Conservation (phyloP, 2,797 vertebrate species). For the Rhinichthys osculus region DNA sequence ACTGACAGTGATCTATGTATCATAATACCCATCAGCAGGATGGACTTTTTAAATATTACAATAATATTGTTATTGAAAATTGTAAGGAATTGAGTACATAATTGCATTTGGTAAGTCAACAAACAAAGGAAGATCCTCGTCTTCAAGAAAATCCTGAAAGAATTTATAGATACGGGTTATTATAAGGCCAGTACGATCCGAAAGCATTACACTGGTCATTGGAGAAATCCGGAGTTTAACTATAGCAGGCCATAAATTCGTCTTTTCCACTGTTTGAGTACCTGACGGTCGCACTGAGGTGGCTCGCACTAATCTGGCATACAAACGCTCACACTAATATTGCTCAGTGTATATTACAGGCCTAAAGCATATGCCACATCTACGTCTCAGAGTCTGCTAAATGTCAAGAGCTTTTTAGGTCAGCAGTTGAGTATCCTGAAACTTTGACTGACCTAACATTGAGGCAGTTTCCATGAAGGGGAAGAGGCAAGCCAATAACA, state of each 20-base stretch:
- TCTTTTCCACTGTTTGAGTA: constrained; percentile 56
- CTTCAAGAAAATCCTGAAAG: constrained; percentile 50
- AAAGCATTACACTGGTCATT: constrained; percentile 52
- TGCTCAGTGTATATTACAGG: constrained; percentile 65
- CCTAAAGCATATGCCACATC: constrained; percentile 54
- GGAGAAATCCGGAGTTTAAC: constrained; percentile 45
- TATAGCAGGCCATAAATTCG: constrained; percentile 44
- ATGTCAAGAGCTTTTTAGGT: constrained; percentile 47
- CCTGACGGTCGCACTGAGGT: constrained; percentile 60
- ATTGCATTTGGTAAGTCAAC: constrained; percentile 57
- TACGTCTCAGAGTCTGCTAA: constrained; percentile 48
- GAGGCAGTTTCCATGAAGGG: constrained; percentile 64
- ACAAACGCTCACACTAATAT: constrained; percentile 60
- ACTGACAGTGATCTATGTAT: constrained; percentile 53
- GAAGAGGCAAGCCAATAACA: constrained; percentile 58
- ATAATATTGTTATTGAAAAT: constrained; percentile 48
- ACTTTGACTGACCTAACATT: constrained; percentile 52
- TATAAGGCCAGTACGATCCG: constrained; percentile 50
- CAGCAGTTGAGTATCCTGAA: constrained; percentile 53
- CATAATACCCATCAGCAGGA: constrained; percentile 48
- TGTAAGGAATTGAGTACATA: constrained; percentile 49
- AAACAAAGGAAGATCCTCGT: constrained; percentile 45
- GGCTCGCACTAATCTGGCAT: constrained; percentile 28
- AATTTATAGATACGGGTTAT: constrained; percentile 43
- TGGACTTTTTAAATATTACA: constrained; percentile 54